Base-by-base conservation (phyloP, 2,888 invertebrate genomes). In the Conops quadrifasciatus region DNA sequence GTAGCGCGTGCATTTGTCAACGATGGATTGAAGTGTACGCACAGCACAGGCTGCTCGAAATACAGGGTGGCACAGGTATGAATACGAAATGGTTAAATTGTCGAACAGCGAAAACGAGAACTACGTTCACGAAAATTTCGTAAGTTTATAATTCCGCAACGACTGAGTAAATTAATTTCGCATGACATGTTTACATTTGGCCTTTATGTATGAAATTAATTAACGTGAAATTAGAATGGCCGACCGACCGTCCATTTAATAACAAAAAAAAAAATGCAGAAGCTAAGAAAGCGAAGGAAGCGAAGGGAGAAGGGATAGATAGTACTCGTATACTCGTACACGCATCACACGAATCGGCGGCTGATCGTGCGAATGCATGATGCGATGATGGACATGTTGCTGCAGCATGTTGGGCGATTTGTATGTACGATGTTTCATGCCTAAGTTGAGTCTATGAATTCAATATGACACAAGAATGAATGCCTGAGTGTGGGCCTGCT, bases 151-250 rank as follows among this genome's bases (percentile, higher is more conserved):
- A 63, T 56, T 28, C 53, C 15, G 58, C 26, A 47, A 24, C 26
- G 53, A 19, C 43, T 28, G 58, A 63, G 53, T 67, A 51, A 72
- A 74, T 71, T 60, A 64, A 72, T 72, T 67, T 53, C 70, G 70
- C 21, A 70, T 70, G 74, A 69, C 72, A 72, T 72, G 72, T 74
- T 73, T 72, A 70, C 74, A 73, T 69, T 71, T 72, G 64, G 43
- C 73, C 70, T 68, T 68, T 62, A 68, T 68, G 62, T 62, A 21
- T 24, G 49, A 62, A 68, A 68, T 68, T 68, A 68, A 68, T 68
- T 68, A 68, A 60, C 49, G 51, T 49, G 43, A 67, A 58, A 68
- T 68, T 60, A 65, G 45, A 56, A 2, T 9, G 0, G 36, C 21
- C 43, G 3, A 30, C 65, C 11, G 0, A 62, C 21, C 43, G 3